phyloP scores from a whole-genome alignment of 2,888 invertebrate genomes.

The Venusia cambrica region DNA sequence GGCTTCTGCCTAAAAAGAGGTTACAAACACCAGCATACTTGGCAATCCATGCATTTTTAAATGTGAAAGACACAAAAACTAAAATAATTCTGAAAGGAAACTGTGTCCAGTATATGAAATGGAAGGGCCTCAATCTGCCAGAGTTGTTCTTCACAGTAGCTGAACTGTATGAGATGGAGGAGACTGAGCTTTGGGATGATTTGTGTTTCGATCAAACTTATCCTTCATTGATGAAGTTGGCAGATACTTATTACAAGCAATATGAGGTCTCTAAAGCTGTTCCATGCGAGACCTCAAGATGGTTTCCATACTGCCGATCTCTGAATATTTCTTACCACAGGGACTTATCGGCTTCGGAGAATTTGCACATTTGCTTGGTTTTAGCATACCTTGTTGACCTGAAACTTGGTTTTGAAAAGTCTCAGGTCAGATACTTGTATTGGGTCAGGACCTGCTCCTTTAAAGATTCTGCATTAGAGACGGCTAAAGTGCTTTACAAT shows the following conservation, averaged over 20 bases:
- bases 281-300: constrained; percentile 2
- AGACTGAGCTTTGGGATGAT: constrained; percentile 16
- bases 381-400: constrained; percentile 21
- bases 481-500: constrained; percentile 4
- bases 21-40: constrained; percentile 7
- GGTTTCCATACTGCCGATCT: constrained; percentile 23
- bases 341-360: constrained; percentile 14
- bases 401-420: constrained; percentile 18
- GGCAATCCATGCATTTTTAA: constrained; percentile 16
- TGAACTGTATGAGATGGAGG: constrained; percentile 13
- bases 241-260: constrained; percentile 13
- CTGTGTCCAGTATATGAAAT: constrained; percentile 20
- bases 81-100: constrained; percentile 12
- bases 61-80: constrained; percentile 9
- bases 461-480: constrained; percentile 3
- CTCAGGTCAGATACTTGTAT: constrained; percentile 12
- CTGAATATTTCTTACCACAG: constrained; percentile 10
- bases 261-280: constrained; percentile 4
- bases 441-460: constrained; percentile 14
- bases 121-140: constrained; percentile 21
- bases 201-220: constrained; percentile 6
- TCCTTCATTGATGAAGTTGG: constrained; percentile 8
- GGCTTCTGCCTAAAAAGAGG: not conserved
- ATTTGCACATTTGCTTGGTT: constrained; percentile 10
- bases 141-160: constrained; percentile 19